phyloP scores from a whole-genome alignment of 2,113 vertebrate genomes.

The Ibidorhyncha struthersii region DNA sequence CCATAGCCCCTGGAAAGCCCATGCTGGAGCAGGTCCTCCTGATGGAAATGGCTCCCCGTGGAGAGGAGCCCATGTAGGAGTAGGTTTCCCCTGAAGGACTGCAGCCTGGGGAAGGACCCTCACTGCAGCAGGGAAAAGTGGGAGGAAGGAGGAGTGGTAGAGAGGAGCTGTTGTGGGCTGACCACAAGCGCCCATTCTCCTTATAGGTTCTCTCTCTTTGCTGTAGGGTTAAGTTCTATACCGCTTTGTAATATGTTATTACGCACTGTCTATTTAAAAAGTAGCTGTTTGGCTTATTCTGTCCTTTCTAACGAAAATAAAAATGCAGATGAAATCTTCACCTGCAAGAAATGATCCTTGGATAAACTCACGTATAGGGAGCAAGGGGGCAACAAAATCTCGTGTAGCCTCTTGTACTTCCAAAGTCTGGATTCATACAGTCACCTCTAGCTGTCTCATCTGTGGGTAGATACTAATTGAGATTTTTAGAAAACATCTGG shows the following conservation, averaged over 20 bases:
- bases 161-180: background rate
- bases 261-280: background rate
- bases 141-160: background rate
- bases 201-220: background rate
- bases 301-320: too few species aligned
- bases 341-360: background rate
- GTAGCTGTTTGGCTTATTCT: background rate
- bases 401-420: background rate
- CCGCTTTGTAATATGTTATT: fast-evolving
- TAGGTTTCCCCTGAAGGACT: background rate
- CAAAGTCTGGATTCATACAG: background rate
- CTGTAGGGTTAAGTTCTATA: background rate
- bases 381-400: background rate
- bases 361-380: background rate
- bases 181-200: background rate
- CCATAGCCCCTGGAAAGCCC: background rate
- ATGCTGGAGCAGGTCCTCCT: background rate
- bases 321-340: background rate
- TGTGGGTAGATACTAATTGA: background rate
- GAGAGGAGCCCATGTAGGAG: background rate
- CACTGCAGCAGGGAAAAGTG: background rate
- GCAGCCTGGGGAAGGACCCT: background rate
- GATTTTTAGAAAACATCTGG: slow-evolving; percentile 12
- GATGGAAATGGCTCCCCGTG: background rate
- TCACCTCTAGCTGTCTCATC: background rate